Percentiles rank a stretch among this genome's conserved stretches.
Evolutionary conservation across 92 coral and sea anemone genomes (phyloP).

Genomic region (Epizoanthus ramosus): DNA sequence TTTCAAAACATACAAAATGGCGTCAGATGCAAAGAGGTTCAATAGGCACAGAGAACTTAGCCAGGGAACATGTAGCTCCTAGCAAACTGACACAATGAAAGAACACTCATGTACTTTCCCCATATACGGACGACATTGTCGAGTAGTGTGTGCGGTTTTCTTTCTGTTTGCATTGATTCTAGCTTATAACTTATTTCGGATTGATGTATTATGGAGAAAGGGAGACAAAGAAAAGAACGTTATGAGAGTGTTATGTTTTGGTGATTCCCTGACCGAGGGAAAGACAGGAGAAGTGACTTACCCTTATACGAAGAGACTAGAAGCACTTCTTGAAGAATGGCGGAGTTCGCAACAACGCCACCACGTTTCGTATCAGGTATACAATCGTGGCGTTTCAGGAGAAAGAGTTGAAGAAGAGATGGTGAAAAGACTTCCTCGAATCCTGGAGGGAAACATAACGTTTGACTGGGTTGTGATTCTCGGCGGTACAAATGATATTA

Average conservation of each 20-base stretch:
- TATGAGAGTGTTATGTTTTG: slow-evolving; percentile 53
- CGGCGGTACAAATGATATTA: slow-evolving; percentile 82
- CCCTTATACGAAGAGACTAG: slow-evolving; percentile 58
- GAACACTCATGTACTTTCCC: background rate
- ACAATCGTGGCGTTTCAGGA: slow-evolving; percentile 58
- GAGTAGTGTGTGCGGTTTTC: background rate
- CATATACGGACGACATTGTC: background rate
- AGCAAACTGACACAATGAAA: too few relatives aligned
- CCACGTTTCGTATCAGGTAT: slow-evolving; percentile 39
- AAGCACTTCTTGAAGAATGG: slow-evolving; percentile 41
- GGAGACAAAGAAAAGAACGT: background rate
- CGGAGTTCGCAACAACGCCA: slow-evolving; percentile 11
- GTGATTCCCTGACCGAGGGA: slow-evolving; percentile 71
- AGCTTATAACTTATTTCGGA: slow-evolving; percentile 33
- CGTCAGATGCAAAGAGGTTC: too few relatives aligned
- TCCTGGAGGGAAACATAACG: slow-evolving; percentile 11
- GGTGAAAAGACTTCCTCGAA: slow-evolving; percentile 41
- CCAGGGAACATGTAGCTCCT: too few relatives aligned
- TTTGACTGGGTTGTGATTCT: slow-evolving; percentile 84
- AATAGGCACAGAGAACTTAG: too few relatives aligned
- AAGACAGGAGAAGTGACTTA: slow-evolving; percentile 1
- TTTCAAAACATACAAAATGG: too few relatives aligned
- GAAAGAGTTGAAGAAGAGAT: slow-evolving; percentile 52
- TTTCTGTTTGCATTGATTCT: slow-evolving; percentile 22
- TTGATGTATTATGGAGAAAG: slow-evolving; percentile 23